Conservation (phyloP, 64 coral and sea anemone species). For the Actinia tenebrosa region DNA sequence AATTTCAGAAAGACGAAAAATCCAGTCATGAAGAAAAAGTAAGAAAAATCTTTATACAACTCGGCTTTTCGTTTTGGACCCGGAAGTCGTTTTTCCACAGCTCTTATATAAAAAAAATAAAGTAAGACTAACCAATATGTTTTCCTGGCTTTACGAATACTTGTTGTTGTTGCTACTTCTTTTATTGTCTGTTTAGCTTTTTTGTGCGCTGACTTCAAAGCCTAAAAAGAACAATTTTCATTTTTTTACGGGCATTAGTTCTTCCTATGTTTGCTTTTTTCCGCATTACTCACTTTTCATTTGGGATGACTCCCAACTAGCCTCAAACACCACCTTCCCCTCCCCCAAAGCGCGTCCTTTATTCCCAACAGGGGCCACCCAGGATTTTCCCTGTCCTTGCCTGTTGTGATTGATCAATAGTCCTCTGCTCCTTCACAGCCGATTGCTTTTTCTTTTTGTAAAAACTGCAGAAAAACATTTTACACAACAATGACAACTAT, state of each 20-base stretch:
- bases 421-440: constrained; percentile 91
- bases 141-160: constrained; percentile 93
- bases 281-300: no score
- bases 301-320: no score
- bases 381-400: background rate
- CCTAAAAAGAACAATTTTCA: constrained; percentile 32
- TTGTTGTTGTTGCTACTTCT: constrained; percentile 93
- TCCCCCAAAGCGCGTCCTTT: background rate
- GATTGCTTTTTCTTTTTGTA: constrained; percentile 90
- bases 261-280: no score
- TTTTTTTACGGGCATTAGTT: no score
- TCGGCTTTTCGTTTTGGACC: no score
- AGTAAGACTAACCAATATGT: constrained; percentile 58
- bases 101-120: no score
- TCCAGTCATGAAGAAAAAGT: background rate
- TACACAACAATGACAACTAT: background rate
- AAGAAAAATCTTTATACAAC: background rate
- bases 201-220: constrained; percentile 91
- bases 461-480: constrained; percentile 40
- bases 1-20: no score
- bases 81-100: no score
- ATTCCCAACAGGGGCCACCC: no score
- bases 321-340: background rate
- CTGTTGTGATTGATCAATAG: constrained; percentile 88
- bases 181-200: constrained; percentile 93